Percentiles rank a stretch among this genome's conserved stretches.
Evolutionary conservation across 1,140 invertebrate species (phyloP).

Genomic region (Drosophila cardini): DNA sequence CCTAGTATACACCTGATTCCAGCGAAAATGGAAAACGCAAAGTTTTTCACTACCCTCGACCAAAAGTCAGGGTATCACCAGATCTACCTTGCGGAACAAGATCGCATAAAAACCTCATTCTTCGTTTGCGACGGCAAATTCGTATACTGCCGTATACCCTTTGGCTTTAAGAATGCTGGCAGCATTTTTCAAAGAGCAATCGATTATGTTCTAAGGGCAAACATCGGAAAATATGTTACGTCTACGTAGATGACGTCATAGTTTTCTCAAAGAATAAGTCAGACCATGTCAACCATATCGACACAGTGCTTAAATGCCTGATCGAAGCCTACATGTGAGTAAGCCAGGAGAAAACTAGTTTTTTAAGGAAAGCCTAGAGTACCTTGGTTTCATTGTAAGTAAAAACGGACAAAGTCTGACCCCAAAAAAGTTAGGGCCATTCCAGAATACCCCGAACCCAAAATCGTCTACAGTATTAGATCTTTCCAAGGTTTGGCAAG

Average conservation of each 20-base stretch:
- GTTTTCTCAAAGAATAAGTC: too few species aligned
- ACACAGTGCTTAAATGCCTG: too few species aligned
- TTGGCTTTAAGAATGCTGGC: too few species aligned
- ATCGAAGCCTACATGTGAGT: too few species aligned
- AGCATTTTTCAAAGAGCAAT: constrained; percentile 1
- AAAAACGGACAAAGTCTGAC: constrained; percentile 1
- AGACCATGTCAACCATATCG: too few species aligned
- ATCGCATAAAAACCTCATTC: constrained; percentile 1
- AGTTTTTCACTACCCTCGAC: not conserved
- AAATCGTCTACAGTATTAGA: not conserved
- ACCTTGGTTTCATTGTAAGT: too few species aligned
- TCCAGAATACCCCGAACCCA: constrained; percentile 7
- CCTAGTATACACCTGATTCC: too few species aligned
- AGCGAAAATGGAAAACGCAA: not conserved
- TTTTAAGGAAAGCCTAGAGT: too few species aligned
- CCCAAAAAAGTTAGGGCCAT: constrained; percentile 8
- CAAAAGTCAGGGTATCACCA: too few species aligned
- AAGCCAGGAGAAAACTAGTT: too few species aligned
- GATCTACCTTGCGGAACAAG: constrained; percentile 4
- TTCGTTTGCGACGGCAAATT: constrained; percentile 1
- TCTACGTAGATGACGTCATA: not conserved
- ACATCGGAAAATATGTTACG: constrained; percentile 4
- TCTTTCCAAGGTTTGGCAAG: not conserved
- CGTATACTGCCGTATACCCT: not conserved
- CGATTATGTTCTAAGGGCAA: not conserved